phyloP scores from a whole-genome alignment of 2,888 invertebrate genomes.

The Eudasyphora cyanicolor region DNA sequence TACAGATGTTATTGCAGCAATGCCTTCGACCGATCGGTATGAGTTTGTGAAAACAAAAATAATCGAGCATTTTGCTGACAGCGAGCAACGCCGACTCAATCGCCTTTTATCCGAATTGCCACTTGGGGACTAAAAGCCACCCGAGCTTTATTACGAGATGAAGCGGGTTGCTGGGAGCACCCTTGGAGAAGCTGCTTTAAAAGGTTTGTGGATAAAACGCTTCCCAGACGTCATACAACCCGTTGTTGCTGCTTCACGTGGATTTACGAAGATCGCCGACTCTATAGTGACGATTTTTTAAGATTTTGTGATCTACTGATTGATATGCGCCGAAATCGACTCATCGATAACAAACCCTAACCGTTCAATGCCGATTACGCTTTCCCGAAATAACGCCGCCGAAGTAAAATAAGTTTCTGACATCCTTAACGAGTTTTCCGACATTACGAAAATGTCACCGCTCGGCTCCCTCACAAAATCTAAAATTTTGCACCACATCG shows the following conservation, averaged over 20 bases:
- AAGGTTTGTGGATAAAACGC: conserved; percentile 14
- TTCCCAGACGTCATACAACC: not conserved
- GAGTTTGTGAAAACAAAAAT: not conserved
- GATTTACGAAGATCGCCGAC: conserved; percentile 39
- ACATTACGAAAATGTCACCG: conserved; percentile 9
- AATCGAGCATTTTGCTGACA: conserved; percentile 38
- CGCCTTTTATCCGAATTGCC: conserved; percentile 36
- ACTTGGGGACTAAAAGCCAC: conserved; percentile 34
- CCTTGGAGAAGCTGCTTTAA: conserved; percentile 12
- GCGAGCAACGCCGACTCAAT: conserved; percentile 34
- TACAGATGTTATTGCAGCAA: conserved; percentile 13
- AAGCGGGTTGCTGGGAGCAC: conserved; percentile 26
- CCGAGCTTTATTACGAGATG: conserved; percentile 37
- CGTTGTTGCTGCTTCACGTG: conserved; percentile 33
- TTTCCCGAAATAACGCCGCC: not conserved
- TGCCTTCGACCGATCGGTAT: not conserved
- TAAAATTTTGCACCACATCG: conserved; percentile 3
- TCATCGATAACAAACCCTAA: conserved; percentile 27
- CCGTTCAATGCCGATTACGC: not conserved
- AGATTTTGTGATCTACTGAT: conserved; percentile 33
- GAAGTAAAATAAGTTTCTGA: not conserved
- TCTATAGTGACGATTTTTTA: conserved; percentile 52
- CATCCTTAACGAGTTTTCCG: not conserved
- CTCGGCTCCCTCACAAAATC: conserved; percentile 25
- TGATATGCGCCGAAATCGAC: conserved; percentile 39